These are phyloP conservation scores for Hozukius guyotensis DNA, from an alignment of 2,797 vertebrate genomes.

Conservation along the genomic window DNA sequence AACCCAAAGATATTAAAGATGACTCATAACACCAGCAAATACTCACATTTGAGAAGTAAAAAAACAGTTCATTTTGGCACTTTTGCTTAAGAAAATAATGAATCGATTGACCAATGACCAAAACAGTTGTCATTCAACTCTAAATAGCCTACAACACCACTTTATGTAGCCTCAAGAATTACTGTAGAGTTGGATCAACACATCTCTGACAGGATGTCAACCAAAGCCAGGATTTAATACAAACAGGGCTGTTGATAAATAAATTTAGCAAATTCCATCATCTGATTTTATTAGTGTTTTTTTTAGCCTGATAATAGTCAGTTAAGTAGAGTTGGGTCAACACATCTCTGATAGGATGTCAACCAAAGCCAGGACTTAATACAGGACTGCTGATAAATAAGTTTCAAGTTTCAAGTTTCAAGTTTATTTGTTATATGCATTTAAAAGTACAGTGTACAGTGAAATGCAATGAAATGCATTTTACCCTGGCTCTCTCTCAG, in stretches of 20 bases:
- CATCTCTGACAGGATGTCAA: neutral
- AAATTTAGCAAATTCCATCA: fast-evolving
- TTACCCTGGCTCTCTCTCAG: too few species aligned
- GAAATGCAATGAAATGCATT: too few species aligned
- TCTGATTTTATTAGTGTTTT: too few species aligned
- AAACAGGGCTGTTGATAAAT: too few species aligned
- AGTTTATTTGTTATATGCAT: too few species aligned
- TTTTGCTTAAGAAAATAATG: neutral
- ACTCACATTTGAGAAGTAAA: neutral
- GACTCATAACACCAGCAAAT: neutral
- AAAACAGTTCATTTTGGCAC: neutral
- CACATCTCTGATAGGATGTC: neutral
- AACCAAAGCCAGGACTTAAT: neutral
- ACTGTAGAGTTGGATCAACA: neutral
- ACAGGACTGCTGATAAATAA: too few species aligned
- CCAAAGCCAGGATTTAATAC: neutral
- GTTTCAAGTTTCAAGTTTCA: too few species aligned
- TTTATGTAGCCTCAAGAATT: too few species aligned
- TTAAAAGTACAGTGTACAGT: too few species aligned
- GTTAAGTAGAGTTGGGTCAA: neutral
- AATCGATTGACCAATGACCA: neutral
- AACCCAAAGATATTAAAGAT: neutral
- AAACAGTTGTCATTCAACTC: neutral
- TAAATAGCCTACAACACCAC: neutral
- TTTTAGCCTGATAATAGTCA: neutral